These are phyloP conservation scores for Scarus forsteni DNA, from an alignment of 2,797 vertebrate genomes.

Conservation along the genomic window DNA sequence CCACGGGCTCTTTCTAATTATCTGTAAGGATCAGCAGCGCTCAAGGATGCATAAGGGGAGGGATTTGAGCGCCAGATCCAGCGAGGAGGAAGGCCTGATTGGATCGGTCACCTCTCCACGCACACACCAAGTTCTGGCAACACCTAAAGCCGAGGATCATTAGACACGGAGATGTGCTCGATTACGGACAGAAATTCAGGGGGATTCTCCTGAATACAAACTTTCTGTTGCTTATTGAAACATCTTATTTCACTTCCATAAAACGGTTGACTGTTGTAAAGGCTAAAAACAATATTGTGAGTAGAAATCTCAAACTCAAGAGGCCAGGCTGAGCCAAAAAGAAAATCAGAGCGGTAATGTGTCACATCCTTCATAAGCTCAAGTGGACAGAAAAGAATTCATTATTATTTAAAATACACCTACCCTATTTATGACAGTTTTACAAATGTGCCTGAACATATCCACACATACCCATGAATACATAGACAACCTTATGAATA, in stretches of 20 bases:
- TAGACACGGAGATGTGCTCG: slow-evolving; percentile 49
- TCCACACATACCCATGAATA: no score
- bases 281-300: no score
- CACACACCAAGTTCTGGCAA: slow-evolving; percentile 39
- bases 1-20: slow-evolving; percentile 76
- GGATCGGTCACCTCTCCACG: slow-evolving; percentile 67
- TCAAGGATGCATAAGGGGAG: slow-evolving; percentile 72
- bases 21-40: slow-evolving; percentile 78
- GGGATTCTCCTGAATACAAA: slow-evolving; percentile 15
- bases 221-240: slow-evolving; percentile 7
- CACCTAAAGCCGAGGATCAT: slow-evolving; percentile 51
- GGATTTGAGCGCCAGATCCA: slow-evolving; percentile 72
- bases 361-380: no score
- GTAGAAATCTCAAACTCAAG: no score
- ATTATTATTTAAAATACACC: no score
- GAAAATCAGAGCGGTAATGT: no score
- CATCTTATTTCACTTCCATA: slow-evolving; percentile 17
- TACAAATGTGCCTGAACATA: no score
- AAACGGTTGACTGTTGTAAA: slow-evolving; percentile 14
- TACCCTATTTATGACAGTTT: no score
- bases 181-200: background rate
- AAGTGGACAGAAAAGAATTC: no score
- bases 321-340: no score
- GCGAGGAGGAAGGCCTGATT: slow-evolving; percentile 65
- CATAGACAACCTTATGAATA: no score